Evolutionary conservation across 2,888 invertebrate genomes (phyloP), one percentile per base, ranked within the genome.

Genomic region (Spatulosminthurus flaviceps): DNA sequence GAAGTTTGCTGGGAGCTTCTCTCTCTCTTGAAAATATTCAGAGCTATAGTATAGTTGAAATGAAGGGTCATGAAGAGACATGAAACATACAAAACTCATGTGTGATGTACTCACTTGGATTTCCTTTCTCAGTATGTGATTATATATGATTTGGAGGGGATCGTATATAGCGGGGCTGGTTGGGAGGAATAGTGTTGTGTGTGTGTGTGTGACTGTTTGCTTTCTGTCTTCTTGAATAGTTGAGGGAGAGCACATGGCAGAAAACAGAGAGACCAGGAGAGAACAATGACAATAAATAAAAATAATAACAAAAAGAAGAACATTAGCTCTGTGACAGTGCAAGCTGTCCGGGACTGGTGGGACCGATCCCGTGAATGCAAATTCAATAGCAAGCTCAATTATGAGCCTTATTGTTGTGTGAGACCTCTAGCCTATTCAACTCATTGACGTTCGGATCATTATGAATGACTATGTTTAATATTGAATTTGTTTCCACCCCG

Each of bases 321-420:
- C 61, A 60, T 26, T 73, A 60, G 42, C 22, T 61, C 43, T 76
- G 76, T 76, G 76, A 67, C 66, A 76, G 77, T 70, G 77, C 69
- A 60, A 43, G 43, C 69, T 77, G 69, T 77, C 77, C 70, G 51
- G 77, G 77, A 43, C 69, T 41, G 77, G 42, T 77, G 74, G 74
- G 70, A 77, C 77, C 42, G 77, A 77, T 69, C 69, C 28, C 26
- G 28, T 77, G 70, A 69, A 77, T 77, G 77, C 70, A 77, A 77
- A 77, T 77, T 77, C 69, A 77, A 77, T 77, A 69, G 69, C 26
- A 60, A 70, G 77, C 77, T 77, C 77, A 77, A 77, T 77, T 77
- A 77, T 77, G 77, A 77, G 67, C 28, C 69, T 41, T 77, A 77
- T 77, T 77, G 77, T 77, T 77, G 77, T 77, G 77, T 77, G 77